These are phyloP conservation scores for Eulemur rufifrons DNA, from an alignment of 2,113 vertebrate genomes.

Conservation along the genomic window DNA sequence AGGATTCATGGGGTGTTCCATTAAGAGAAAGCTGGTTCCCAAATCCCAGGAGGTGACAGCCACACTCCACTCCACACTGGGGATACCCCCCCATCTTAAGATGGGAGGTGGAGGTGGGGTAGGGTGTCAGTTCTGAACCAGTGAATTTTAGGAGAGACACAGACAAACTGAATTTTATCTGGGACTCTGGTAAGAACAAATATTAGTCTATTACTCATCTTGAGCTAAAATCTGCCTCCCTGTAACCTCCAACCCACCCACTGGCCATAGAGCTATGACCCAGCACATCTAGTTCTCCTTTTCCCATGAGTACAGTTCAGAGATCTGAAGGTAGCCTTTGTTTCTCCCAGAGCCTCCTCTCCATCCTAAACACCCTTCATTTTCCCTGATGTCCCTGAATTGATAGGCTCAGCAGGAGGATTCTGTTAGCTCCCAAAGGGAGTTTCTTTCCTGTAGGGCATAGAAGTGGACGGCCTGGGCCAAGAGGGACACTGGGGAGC, in stretches of 20 bases:
- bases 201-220: background rate
- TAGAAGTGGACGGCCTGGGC: accelerated
- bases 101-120: background rate
- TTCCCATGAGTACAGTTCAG: background rate
- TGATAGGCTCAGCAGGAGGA: background rate
- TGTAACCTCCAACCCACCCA: background rate
- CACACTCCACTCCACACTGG: too few species aligned
- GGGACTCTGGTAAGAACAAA: background rate
- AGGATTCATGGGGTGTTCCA: background rate
- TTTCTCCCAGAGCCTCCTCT: background rate
- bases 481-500: background rate
- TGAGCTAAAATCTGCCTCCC: background rate
- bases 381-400: background rate
- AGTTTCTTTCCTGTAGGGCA: background rate
- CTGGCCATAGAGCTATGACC: background rate
- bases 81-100: background rate
- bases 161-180: background rate
- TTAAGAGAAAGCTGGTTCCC: background rate
- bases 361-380: background rate
- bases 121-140: background rate
- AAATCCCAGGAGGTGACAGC: background rate
- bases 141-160: background rate
- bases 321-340: background rate
- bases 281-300: background rate
- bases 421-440: too few species aligned